phyloP scores from a whole-genome alignment of 2,888 invertebrate species.

The Volucella zonaria region DNA sequence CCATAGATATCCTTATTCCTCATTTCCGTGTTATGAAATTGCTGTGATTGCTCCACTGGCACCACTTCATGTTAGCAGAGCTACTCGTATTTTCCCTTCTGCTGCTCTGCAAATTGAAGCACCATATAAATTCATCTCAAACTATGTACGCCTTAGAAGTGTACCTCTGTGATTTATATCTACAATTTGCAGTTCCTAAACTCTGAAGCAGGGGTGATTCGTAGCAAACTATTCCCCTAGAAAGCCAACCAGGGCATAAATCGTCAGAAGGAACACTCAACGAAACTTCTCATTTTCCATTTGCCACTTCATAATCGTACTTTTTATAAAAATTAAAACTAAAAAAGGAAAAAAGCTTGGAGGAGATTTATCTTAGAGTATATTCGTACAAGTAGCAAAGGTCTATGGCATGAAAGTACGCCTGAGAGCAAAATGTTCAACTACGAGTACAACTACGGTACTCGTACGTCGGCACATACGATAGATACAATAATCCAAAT shows the following conservation, averaged over 20 bases:
- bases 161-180: background rate
- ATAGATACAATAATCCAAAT: background rate
- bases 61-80: too few species aligned
- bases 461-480: background rate
- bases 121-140: too few species aligned
- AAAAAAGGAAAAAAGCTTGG: conserved; percentile 8
- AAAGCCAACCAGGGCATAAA: conserved; percentile 19
- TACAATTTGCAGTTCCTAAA: background rate
- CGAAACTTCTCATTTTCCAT: conserved; percentile 23
- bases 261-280: conserved; percentile 16
- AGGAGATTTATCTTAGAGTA: background rate
- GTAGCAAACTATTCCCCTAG: conserved; percentile 1
- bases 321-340: background rate
- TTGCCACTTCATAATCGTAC: conserved; percentile 40
- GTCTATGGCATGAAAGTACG: conserved; percentile 16
- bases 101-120: too few species aligned
- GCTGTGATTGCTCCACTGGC: too few species aligned
- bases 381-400: conserved; percentile 22
- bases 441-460: background rate
- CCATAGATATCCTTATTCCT: too few species aligned
- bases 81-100: too few species aligned
- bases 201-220: background rate
- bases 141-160: too few species aligned
- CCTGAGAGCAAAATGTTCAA: conserved; percentile 6
- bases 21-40: too few species aligned